Base-by-base conservation (phyloP, 2,888 invertebrate genomes). In the Mythimna loreyi region DNA sequence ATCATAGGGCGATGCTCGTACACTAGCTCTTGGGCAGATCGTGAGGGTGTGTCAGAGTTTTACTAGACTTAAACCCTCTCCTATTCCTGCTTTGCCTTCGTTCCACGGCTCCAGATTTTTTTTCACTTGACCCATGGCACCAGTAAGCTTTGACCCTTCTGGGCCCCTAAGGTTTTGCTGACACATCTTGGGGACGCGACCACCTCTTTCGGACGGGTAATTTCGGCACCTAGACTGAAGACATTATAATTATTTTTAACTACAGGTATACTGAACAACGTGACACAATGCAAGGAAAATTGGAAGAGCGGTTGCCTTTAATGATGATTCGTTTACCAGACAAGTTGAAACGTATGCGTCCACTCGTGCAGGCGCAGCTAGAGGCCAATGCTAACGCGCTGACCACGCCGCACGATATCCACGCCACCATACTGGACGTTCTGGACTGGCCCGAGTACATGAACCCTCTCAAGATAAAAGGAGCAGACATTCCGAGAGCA, bases 251-350 rank as follows among this genome's bases (percentile, higher is more conserved):
- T 19, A 45, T 21, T 47, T 36, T 13, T 3, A 16, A 9, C 6
- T 19, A 13, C 86, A 98, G 99, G 88, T 99, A 98, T 92, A 97
- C 98, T 0, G 96, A 97, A 62, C 97, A 99, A 9, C 96, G 99
- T 0, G 97, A 97, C 84, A 99, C 99, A 0, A 95, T 98, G 8
- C 99, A 99, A 91, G 99, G 99, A 0, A 98, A 99, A 91, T 97
- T 98, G 68, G 99, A 99, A 86, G 99, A 99, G 89, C 96, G 99
- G 1, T 90, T 99, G 69, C 99, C 99, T 0, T 97, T 98, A 84
- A 98, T 99, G 91, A 97, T 97, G 0, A 97, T 99, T 63, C 93
- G 97, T 0, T 97, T 99, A 84, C 99, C 99, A 0, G 92, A 96
- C 0, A 96, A 96, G 89, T 97, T 99, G 78, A 96, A 96, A 75